Evolutionary conservation across 2,113 vertebrate species (phyloP).

Genomic region (Mungos mungo): DNA sequence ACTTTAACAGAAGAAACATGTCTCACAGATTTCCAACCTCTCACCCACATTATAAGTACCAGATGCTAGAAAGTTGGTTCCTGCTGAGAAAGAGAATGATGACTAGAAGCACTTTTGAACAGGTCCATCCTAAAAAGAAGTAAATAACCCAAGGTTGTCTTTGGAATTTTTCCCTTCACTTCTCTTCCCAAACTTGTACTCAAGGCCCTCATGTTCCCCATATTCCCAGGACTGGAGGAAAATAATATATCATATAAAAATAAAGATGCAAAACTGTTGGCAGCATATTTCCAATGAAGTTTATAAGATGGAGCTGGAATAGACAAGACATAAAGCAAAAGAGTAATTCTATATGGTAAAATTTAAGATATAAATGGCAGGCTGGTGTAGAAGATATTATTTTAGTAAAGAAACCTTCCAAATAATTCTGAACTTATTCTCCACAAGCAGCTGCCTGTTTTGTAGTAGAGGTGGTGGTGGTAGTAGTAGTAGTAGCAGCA

Average conservation of each 20-base stretch:
- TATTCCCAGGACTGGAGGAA: neutral
- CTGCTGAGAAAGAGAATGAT: neutral
- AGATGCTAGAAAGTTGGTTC: neutral
- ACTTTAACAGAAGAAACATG: neutral
- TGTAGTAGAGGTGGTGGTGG: neutral
- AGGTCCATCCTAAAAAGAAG: neutral
- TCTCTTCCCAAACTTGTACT: neutral
- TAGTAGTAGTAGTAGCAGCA: neutral
- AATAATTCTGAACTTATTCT: neutral
- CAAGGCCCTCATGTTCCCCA: neutral
- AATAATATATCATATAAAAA: neutral
- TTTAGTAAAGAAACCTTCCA: constrained; percentile 1
- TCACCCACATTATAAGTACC: neutral
- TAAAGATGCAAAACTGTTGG: neutral
- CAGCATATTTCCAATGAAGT: neutral
- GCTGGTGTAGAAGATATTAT: neutral
- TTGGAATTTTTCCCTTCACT: neutral
- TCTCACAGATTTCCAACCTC: neutral
- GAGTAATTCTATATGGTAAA: neutral
- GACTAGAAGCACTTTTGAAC: neutral
- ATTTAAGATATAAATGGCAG: neutral
- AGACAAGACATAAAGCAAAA: neutral
- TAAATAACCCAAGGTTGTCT: neutral
- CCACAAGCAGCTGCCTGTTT: neutral
- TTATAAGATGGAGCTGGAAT: neutral